Evolutionary conservation across 2,797 vertebrate species (phyloP).

Genomic region (Leptoclinus maculatus): DNA sequence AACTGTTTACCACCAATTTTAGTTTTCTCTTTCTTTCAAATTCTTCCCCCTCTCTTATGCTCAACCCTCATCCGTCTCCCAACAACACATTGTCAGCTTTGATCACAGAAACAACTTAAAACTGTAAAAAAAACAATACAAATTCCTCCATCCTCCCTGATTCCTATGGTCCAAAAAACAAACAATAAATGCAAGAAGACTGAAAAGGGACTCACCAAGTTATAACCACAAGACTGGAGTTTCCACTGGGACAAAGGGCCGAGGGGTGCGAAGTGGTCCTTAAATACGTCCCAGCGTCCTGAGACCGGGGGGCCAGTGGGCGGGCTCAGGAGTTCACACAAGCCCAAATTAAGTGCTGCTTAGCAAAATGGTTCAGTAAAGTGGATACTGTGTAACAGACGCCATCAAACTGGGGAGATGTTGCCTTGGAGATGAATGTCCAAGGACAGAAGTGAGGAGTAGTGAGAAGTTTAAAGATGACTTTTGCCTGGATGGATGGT

Average conservation of each 20-base stretch:
- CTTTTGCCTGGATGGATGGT: neutral
- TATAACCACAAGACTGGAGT: slow-evolving; percentile 81
- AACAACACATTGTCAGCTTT: slow-evolving; percentile 18
- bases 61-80: neutral
- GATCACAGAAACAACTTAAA: slow-evolving; percentile 4
- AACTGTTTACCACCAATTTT: neutral
- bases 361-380: slow-evolving; percentile 73
- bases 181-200: slow-evolving; percentile 26
- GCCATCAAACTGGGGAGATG: slow-evolving; percentile 69
- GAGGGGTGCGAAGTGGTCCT: slow-evolving; percentile 70
- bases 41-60: neutral
- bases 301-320: slow-evolving; percentile 65
- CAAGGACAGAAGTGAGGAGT: neutral
- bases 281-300: slow-evolving; percentile 79
- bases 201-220: slow-evolving; percentile 81
- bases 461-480: slow-evolving; percentile 3
- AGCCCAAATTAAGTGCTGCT: slow-evolving; percentile 87
- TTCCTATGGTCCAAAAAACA: slow-evolving; percentile 21
- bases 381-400: slow-evolving; percentile 72
- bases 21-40: neutral
- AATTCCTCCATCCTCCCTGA: slow-evolving; percentile 19
- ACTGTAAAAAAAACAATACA: neutral
- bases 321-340: slow-evolving; percentile 77
- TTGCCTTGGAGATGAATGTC: slow-evolving; percentile 52
- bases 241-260: slow-evolving; percentile 83